A percentile compares a stretch with the other conserved stretches of the same genome.
These are phyloP conservation scores for Sogatella furcifera DNA, from an alignment of 1,140 invertebrate species.

Conservation along the genomic window DNA sequence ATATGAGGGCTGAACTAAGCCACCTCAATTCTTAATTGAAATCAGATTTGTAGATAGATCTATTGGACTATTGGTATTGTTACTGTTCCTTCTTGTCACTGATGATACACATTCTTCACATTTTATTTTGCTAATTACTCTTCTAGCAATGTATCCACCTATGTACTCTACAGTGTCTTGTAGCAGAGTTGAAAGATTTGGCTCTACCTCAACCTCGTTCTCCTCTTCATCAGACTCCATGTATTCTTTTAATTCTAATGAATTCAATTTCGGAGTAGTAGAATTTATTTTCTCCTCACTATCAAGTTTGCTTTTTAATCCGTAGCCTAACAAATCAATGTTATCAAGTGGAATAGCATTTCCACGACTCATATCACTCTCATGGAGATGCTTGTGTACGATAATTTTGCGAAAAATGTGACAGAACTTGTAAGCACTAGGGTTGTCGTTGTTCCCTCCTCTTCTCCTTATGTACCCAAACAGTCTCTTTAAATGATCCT, in stretches of 20 bases:
- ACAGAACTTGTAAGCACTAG: conserved; percentile 14
- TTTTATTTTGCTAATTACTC: no score
- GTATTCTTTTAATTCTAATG: background rate
- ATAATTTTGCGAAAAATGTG: conserved; percentile 23
- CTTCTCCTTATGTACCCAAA: conserved; percentile 25
- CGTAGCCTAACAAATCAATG: background rate
- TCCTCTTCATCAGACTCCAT: background rate
- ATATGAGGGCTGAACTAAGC: no score
- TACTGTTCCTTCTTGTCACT: no score
- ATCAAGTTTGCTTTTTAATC: no score
- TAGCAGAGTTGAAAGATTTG: no score
- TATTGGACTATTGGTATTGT: no score
- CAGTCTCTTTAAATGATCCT: conserved; percentile 33
- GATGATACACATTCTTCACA: no score
- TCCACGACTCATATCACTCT: background rate
- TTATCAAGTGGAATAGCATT: background rate
- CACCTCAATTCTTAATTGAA: no score
- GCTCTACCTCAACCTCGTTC: background rate
- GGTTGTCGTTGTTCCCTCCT: conserved; percentile 32
- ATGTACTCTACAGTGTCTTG: background rate
- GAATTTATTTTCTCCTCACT: conserved; percentile 5
- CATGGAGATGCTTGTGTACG: background rate
- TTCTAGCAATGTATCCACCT: no score
- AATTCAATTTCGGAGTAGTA: background rate
- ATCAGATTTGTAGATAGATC: no score